These are phyloP conservation scores for Pristiophorus japonicus DNA, from an alignment of 2,113 vertebrate genomes.

Conservation along the genomic window DNA sequence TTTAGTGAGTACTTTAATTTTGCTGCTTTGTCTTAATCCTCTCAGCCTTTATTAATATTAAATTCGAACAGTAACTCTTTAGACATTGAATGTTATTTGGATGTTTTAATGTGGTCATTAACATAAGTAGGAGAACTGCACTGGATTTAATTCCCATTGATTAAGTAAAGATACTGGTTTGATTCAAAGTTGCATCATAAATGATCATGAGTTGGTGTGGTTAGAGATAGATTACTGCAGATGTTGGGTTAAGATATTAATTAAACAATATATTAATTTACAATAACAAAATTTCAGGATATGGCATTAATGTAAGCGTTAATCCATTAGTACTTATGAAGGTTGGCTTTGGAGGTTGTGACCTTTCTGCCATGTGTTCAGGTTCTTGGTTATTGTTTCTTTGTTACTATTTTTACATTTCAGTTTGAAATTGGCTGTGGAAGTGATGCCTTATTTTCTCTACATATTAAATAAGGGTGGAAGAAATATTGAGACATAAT, in stretches of 20 bases:
- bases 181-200: not conserved
- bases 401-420: not conserved
- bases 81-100: not conserved
- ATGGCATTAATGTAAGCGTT: not conserved
- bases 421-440: not conserved
- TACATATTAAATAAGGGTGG: not conserved
- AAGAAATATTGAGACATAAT: not conserved
- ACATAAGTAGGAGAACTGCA: not conserved
- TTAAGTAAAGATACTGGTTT: not conserved
- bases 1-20: no score
- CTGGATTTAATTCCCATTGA: not conserved
- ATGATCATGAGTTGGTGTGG: not conserved
- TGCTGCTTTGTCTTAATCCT: not conserved
- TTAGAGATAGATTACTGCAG: not conserved
- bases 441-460: not conserved
- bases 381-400: not conserved
- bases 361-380: not conserved
- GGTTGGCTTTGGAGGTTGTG: not conserved
- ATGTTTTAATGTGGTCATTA: not conserved
- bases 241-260: not conserved
- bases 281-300: not conserved
- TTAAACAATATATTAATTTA: not conserved
- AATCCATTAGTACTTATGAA: not conserved
- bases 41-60: not conserved
- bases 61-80: not conserved